Conservation (phyloP, 2,113 vertebrate species). For the Hydrolagus affinis region DNA sequence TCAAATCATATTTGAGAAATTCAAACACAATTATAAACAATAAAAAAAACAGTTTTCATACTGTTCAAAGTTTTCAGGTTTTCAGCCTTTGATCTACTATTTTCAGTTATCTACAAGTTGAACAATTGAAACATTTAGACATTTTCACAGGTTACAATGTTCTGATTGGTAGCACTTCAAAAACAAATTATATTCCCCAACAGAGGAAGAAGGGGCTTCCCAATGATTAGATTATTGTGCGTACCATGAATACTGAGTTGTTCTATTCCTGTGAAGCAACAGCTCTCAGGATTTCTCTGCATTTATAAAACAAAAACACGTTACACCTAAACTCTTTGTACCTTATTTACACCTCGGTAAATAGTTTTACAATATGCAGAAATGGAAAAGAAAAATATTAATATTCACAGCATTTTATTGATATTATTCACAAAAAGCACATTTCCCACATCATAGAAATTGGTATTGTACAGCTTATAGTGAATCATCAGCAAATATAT, state of each 20-base stretch:
- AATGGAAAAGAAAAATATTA: not conserved
- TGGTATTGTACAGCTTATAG: not conserved
- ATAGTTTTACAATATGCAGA: not conserved
- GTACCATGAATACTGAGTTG: not conserved
- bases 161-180: not conserved
- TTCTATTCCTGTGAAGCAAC: not conserved
- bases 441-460: not conserved
- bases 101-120: not conserved
- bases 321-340: not conserved
- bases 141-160: not conserved
- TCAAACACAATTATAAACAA: not conserved
- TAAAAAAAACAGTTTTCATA: not conserved
- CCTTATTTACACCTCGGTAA: too few species aligned
- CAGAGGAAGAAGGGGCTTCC: not conserved
- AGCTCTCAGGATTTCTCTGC: not conserved
- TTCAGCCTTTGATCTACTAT: not conserved
- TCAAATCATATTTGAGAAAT: not conserved
- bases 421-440: not conserved
- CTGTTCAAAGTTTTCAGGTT: not conserved
- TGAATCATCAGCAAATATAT: slow-evolving; percentile 5
- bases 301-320: not conserved
- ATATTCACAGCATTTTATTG: not conserved
- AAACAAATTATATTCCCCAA: not conserved
- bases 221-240: not conserved
- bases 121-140: not conserved